Conservation (phyloP, 2,797 vertebrate genomes). For the Periophthalmus magnuspinnatus region DNA sequence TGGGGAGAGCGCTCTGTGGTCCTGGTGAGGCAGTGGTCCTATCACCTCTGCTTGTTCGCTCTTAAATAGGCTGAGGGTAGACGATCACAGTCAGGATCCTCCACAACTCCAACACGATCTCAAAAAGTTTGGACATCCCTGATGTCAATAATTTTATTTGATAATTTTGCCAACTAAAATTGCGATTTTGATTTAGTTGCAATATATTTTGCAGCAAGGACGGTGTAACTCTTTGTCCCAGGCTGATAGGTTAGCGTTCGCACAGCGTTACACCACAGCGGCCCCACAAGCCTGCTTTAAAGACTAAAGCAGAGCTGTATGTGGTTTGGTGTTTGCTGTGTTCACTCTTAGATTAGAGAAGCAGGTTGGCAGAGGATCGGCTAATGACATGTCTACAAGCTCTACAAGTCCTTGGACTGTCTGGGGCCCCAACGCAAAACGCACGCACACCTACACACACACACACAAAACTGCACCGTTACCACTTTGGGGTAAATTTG, state of each 20-base stretch:
- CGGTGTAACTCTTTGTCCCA: conserved; percentile 63
- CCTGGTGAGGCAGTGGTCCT: too few relatives aligned
- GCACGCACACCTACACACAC: conserved; percentile 21
- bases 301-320: conserved; percentile 69
- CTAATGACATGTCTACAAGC: conserved; percentile 74
- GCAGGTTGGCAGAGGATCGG: conserved; percentile 68
- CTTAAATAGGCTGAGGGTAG: too few relatives aligned
- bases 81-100: too few relatives aligned
- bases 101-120: too few relatives aligned
- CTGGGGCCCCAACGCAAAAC: conserved; percentile 44
- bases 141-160: too few relatives aligned
- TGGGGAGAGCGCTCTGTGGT: too few relatives aligned
- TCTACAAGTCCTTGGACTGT: conserved; percentile 70
- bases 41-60: too few relatives aligned
- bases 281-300: conserved; percentile 44
- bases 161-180: too few relatives aligned
- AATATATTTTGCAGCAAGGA: conserved; percentile 14
- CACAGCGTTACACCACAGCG: conserved; percentile 53
- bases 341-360: conserved; percentile 71
- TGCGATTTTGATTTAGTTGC: too few relatives aligned
- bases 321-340: conserved; percentile 74
- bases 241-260: conserved; percentile 57
- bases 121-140: too few relatives aligned
- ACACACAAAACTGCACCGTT: conserved; percentile 25
- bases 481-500: conserved; percentile 26